These are phyloP conservation scores for Drosophila carrolli DNA, from an alignment of 1,140 invertebrate species.

Conservation along the genomic window DNA sequence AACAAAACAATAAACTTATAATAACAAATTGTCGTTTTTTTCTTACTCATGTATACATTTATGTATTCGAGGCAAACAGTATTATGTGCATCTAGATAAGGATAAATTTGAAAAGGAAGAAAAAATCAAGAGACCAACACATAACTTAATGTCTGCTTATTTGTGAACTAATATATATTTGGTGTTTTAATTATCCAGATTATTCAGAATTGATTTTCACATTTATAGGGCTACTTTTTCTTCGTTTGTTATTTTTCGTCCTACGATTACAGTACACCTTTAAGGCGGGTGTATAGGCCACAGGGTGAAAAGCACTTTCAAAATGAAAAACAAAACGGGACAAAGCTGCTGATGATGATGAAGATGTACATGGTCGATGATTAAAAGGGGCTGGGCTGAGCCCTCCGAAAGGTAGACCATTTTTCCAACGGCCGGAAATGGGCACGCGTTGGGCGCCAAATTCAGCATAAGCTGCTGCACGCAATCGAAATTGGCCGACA, in stretches of 20 bases:
- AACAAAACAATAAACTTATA: too few relatives aligned
- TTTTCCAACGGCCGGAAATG: not conserved
- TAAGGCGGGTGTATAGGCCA: conserved; percentile 20
- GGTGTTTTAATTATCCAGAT: not conserved
- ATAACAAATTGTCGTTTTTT: not conserved
- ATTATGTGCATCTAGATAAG: too few relatives aligned
- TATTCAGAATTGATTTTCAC: too few relatives aligned
- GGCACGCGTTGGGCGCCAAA: conserved; percentile 5
- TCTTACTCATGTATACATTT: too few relatives aligned
- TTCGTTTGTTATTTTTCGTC: not conserved
- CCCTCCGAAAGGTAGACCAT: conserved; percentile 1
- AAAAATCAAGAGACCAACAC: too few relatives aligned
- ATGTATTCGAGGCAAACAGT: too few relatives aligned
- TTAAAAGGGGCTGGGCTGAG: not conserved
- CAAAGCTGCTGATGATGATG: conserved; percentile 23
- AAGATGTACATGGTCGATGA: not conserved
- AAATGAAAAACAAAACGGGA: conserved; percentile 17
- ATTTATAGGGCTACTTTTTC: not conserved
- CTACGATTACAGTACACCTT: conserved; percentile 30
- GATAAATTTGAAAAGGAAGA: too few relatives aligned
- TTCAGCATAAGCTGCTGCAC: conserved; percentile 28
- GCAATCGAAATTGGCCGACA: conserved; percentile 42
- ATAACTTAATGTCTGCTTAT: too few relatives aligned
- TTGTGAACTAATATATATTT: not conserved
- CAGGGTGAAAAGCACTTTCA: conserved; percentile 19